Evolutionary conservation across 2,888 invertebrate genomes (phyloP).

Genomic region (Rhodophaea formosa): DNA sequence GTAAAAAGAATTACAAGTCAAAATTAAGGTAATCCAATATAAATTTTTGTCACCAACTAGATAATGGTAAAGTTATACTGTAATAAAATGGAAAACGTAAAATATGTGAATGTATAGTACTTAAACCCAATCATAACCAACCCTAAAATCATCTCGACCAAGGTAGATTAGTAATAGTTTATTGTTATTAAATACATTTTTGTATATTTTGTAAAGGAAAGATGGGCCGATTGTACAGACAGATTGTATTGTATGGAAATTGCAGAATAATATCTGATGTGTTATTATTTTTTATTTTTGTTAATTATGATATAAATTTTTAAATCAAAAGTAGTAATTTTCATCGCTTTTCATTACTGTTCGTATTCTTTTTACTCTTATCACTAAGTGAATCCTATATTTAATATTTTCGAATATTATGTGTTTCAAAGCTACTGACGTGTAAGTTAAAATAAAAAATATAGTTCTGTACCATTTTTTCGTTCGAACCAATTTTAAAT

Average conservation of each 20-base stretch:
- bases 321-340: too few relatives aligned
- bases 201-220: slow-evolving; percentile 71
- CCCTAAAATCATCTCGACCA: slow-evolving; percentile 38
- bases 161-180: slow-evolving; percentile 33
- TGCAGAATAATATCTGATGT: too few relatives aligned
- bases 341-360: too few relatives aligned
- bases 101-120: not conserved
- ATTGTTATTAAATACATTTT: slow-evolving; percentile 33
- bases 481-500: too few relatives aligned
- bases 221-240: slow-evolving; percentile 38
- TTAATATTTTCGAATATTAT: too few relatives aligned
- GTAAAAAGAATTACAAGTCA: slow-evolving; percentile 1
- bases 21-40: not conserved
- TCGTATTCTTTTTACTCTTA: too few relatives aligned
- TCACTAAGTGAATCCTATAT: too few relatives aligned
- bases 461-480: too few relatives aligned
- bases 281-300: not conserved
- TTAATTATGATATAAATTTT: not conserved
- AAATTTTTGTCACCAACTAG: not conserved
- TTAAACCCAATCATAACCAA: slow-evolving; percentile 17
- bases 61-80: not conserved
- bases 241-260: too few relatives aligned
- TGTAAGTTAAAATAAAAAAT: too few relatives aligned
- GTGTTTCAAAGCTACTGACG: too few relatives aligned
- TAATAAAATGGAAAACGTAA: not conserved